A percentile compares a stretch with the other conserved stretches of the same genome.
Conservation (phyloP, 2,888 invertebrate genomes). For the Metacarcinus magister region DNA sequence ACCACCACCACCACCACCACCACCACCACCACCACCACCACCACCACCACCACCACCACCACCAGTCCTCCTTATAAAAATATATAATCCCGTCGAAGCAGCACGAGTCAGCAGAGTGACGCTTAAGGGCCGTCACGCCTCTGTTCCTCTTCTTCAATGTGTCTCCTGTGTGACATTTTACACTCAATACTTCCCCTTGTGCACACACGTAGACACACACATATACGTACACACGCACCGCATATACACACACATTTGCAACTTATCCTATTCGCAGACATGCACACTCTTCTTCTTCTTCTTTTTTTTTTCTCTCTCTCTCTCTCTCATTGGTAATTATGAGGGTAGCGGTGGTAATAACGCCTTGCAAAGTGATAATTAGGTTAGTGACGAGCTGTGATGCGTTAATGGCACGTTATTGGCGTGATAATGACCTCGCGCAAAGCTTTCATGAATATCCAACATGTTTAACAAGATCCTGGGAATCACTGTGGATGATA, state of each 20-base stretch:
- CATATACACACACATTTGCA: too few species aligned
- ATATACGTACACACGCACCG: too few species aligned
- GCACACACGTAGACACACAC: not conserved
- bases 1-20: constrained; percentile 10
- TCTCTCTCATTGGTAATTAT: not conserved
- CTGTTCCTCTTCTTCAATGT: not conserved
- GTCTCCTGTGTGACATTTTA: not conserved
- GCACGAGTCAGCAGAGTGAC: not conserved
- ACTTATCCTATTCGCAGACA: too few species aligned
- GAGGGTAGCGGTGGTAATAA: not conserved
- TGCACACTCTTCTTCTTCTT: too few species aligned
- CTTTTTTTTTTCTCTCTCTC: not conserved
- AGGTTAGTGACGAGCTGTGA: not conserved
- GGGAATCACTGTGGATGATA: not conserved
- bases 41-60: not conserved
- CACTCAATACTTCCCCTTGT: not conserved
- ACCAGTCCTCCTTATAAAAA: not conserved
- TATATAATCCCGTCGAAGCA: not conserved
- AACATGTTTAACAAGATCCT: not conserved
- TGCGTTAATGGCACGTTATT: not conserved
- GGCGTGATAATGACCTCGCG: not conserved
- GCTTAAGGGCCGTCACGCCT: not conserved
- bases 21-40: constrained; percentile 46
- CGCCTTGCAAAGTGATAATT: not conserved
- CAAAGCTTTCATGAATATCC: not conserved